Percentiles rank a stretch among this genome's conserved stretches.
These are phyloP conservation scores for Serranus cabrilla DNA, from an alignment of 2,797 vertebrate genomes.

Conservation along the genomic window DNA sequence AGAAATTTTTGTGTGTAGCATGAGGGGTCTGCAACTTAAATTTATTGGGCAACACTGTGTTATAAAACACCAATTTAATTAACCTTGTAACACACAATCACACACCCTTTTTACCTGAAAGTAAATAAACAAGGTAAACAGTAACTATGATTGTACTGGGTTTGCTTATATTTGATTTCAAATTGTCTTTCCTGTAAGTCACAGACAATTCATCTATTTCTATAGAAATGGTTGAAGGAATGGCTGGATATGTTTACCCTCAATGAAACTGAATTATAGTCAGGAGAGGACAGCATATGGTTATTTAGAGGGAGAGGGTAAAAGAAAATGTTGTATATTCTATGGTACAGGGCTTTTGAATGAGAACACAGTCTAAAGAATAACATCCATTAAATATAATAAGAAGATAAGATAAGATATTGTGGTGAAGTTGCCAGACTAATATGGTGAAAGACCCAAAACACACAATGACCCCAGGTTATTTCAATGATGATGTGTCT, in stretches of 20 bases:
- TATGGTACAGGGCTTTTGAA: too few relatives aligned
- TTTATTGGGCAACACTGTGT: too few relatives aligned
- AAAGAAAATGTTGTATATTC: background rate
- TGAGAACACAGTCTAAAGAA: background rate
- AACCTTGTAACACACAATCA: too few relatives aligned
- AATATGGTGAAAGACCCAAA: background rate
- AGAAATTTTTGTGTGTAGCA: too few relatives aligned
- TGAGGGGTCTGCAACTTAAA: too few relatives aligned
- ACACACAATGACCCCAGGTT: background rate
- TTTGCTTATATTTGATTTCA: background rate
- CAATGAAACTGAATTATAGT: background rate
- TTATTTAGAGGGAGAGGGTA: background rate
- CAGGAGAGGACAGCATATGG: too few relatives aligned
- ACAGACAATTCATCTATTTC: background rate
- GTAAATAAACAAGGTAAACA: background rate
- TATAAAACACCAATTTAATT: too few relatives aligned
- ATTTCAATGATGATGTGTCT: background rate
- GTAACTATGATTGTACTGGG: background rate
- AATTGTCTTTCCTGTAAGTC: background rate
- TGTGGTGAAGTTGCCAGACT: background rate
- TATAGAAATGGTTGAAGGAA: background rate
- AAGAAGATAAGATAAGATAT: background rate
- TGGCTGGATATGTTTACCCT: background rate
- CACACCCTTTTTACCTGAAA: too few relatives aligned
- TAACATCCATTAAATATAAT: background rate